A percentile compares a stretch with the other conserved stretches of the same genome.
Evolutionary conservation across 2,888 invertebrate genomes (phyloP).

Genomic region (Apodemia zela): DNA sequence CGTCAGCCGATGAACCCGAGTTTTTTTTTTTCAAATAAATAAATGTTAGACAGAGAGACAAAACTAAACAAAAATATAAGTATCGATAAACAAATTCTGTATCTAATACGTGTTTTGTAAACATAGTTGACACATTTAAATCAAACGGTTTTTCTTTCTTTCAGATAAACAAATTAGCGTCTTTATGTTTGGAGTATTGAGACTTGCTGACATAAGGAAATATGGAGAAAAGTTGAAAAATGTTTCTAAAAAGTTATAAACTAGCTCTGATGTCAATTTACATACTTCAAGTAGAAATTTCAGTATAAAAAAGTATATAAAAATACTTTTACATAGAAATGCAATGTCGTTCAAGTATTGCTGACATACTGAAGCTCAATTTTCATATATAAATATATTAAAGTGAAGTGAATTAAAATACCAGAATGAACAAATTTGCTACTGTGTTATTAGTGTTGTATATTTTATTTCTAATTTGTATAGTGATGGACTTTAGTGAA

Average conservation of each 20-base stretch:
- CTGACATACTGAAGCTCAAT: not conserved
- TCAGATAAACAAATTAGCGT: slow-evolving; percentile 4
- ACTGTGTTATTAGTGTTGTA: slow-evolving; percentile 32
- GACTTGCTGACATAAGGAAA: not conserved
- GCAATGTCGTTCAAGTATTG: not conserved
- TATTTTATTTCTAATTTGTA: slow-evolving; percentile 43
- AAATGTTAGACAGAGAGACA: too few species aligned
- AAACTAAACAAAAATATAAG: too few species aligned
- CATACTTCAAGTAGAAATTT: not conserved
- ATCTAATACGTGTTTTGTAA: not conserved
- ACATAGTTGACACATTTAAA: not conserved
- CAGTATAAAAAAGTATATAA: not conserved
- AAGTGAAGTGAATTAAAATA: not conserved
- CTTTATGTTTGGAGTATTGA: not conserved
- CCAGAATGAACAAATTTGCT: not conserved
- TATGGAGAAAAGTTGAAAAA: not conserved
- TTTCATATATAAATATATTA: not conserved
- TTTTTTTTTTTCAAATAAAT: too few species aligned
- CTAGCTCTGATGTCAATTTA: not conserved
- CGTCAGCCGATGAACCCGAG: too few species aligned
- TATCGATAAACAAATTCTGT: too few species aligned
- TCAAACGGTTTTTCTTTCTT: slow-evolving; percentile 3
- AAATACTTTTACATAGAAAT: not conserved
- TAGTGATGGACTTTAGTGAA: slow-evolving; percentile 45
- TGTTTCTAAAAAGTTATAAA: not conserved